These are phyloP conservation scores for Parthenolecanium corni DNA, from an alignment of 2,888 invertebrate genomes.

Conservation along the genomic window DNA sequence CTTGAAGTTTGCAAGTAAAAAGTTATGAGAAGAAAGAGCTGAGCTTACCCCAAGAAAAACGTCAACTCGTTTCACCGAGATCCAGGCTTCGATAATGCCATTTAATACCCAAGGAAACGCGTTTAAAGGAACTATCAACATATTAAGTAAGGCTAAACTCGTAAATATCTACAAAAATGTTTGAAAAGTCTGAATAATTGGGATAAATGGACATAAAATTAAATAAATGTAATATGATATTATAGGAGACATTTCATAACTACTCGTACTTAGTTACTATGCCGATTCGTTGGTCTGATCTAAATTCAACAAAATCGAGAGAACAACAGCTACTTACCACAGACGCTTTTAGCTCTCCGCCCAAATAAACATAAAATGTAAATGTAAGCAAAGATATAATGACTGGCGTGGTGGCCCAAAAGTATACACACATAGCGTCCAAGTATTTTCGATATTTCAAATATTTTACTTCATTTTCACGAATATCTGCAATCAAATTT, in stretches of 20 bases:
- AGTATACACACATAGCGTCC: constrained; percentile 93
- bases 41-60: constrained; percentile 57
- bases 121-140: constrained; percentile 90
- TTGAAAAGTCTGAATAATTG: too few relatives aligned
- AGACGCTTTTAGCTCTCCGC: constrained; percentile 70
- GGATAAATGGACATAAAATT: too few relatives aligned
- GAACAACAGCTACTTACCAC: constrained; percentile 47
- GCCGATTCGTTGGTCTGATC: too few relatives aligned
- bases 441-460: constrained; percentile 82
- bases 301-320: background rate
- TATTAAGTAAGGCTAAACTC: constrained; percentile 84
- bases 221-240: too few relatives aligned
- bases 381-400: constrained; percentile 75
- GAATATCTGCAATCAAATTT: constrained; percentile 48
- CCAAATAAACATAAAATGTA: constrained; percentile 61
- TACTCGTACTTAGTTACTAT: too few relatives aligned
- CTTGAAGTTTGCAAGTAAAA: background rate
- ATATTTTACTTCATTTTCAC: constrained; percentile 60
- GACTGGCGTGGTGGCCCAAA: constrained; percentile 97
- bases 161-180: constrained; percentile 58
- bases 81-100: constrained; percentile 90
- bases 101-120: constrained; percentile 98
- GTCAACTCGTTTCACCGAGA: constrained; percentile 80
- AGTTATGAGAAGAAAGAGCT: background rate
- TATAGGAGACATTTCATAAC: too few relatives aligned